Percentiles rank a stretch among this genome's conserved stretches.
phyloP scores from a whole-genome alignment of 1,140 invertebrate species.

The Rhopalosiphum padi region DNA sequence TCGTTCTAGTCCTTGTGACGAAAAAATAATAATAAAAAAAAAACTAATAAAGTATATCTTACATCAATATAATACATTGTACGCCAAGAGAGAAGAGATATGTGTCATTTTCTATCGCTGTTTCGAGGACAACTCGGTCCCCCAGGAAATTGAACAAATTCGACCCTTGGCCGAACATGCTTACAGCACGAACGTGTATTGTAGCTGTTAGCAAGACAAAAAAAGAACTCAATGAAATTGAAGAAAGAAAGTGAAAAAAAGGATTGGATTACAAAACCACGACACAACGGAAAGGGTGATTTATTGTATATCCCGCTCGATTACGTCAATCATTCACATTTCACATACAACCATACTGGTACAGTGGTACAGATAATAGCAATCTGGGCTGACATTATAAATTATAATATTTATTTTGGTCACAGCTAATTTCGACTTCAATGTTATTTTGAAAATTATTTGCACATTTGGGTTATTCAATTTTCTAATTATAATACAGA shows the following conservation, averaged over 20 bases:
- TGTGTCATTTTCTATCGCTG: conserved; percentile 25
- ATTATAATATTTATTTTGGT: not conserved
- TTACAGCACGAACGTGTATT: conserved; percentile 3
- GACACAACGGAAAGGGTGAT: not conserved
- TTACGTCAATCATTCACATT: not conserved
- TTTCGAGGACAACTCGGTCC: not conserved
- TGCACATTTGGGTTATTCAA: not conserved
- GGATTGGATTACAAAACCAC: conserved; percentile 25
- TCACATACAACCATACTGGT: not conserved
- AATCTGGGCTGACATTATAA: not conserved
- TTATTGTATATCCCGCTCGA: not conserved
- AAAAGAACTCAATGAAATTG: not conserved
- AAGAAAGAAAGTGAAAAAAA: not conserved
- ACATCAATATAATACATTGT: conserved; percentile 30
- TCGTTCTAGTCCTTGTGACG: not conserved
- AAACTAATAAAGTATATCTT: not conserved
- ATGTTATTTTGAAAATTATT: not conserved
- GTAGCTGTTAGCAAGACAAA: not conserved
- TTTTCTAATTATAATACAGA: not conserved
- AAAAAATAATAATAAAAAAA: conserved; percentile 25
- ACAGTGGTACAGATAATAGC: not conserved
- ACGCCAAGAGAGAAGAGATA: not conserved
- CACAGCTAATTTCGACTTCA: not conserved
- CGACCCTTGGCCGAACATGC: conserved; percentile 3
- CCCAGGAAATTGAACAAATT: conserved; percentile 48